phyloP scores from a whole-genome alignment of 1,140 invertebrate genomes.

The Musca vetustissima region DNA sequence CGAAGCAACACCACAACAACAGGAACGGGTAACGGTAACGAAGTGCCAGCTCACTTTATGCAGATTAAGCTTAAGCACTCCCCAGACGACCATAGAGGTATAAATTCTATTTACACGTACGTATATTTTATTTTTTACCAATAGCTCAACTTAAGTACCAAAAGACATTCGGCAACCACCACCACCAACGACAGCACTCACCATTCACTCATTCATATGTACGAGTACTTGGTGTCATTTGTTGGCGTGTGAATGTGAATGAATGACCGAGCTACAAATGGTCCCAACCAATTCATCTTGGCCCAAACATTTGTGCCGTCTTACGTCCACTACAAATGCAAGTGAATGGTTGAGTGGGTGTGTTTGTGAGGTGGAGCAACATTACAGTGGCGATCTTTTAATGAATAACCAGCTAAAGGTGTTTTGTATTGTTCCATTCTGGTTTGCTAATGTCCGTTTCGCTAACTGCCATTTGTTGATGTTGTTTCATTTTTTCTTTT shows the following conservation, averaged over 20 bases:
- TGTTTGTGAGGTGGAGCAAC: not conserved
- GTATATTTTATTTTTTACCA: slow-evolving; percentile 52
- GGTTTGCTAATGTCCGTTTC: no score
- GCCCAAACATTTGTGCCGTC: not conserved
- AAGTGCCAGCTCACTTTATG: slow-evolving; percentile 30
- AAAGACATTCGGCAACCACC: slow-evolving; percentile 5
- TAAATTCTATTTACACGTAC: slow-evolving; percentile 56
- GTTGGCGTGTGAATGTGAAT: no score
- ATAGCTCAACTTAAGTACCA: slow-evolving; percentile 48
- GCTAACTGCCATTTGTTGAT: no score
- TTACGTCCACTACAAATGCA: not conserved
- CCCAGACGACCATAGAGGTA: slow-evolving; percentile 51
- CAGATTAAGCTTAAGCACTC: slow-evolving; percentile 55
- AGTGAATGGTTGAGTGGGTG: not conserved
- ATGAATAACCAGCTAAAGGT: slow-evolving; percentile 13
- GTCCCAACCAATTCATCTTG: slow-evolving; percentile 6
- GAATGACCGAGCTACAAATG: not conserved
- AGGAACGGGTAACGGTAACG: not conserved
- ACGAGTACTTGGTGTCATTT: not conserved
- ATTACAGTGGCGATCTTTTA: not conserved
- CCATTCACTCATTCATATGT: not conserved
- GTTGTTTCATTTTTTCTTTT: no score
- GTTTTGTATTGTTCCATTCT: not conserved
- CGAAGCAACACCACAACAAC: not conserved
- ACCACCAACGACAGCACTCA: not conserved